Evolutionary conservation across 2,113 vertebrate genomes (phyloP), one percentile per base, ranked within the genome.

Genomic region (Brachyistius frenatus): DNA sequence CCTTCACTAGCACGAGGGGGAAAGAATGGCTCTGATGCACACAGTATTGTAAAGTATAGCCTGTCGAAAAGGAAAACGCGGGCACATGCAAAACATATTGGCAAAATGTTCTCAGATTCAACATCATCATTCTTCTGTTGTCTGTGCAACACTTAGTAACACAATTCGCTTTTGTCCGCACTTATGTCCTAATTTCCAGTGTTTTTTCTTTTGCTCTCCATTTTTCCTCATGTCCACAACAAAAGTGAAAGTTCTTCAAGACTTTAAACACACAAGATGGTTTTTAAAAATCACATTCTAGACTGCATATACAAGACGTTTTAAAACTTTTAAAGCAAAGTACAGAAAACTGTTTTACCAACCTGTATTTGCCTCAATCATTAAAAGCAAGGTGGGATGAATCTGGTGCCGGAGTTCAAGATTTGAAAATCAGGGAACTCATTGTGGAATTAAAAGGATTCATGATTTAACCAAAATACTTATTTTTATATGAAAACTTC

Each of bases 41-140:
- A 78, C 67, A 82, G 68, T 46, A 31, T 31, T 66, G 35, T 68
- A 70, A 73, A 86, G 60, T 64, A 35, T 14, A 53, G 39, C 57
- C 75, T 66, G 74, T 74, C 73, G 76, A 57, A 72, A 50, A 57
- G 52, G 44, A 81, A 78, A 80, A 69, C 35, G 50, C 3, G 9
- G 49, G 39, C 57, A 63, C 50, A 78, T 62, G 63, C 54, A 80
- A 82, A 76, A 72, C 57, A 74, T 49, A 84, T 83, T 49, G 81
- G 56, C 61, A 70, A 66, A 71, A 78, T 50, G 35, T 44, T 55
- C 46, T 70, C 50, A 39, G 32, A 52, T 14, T 23, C 46, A 31
- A 5, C 13, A 3, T 23, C 5, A 14, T 35, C 7, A 16, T 32
- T 9, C 31, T 23, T 16, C n/a, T 52, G 13, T 52, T 23, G 15